Base-by-base conservation (phyloP, 2,113 vertebrate genomes). In the Solea senegalensis region DNA sequence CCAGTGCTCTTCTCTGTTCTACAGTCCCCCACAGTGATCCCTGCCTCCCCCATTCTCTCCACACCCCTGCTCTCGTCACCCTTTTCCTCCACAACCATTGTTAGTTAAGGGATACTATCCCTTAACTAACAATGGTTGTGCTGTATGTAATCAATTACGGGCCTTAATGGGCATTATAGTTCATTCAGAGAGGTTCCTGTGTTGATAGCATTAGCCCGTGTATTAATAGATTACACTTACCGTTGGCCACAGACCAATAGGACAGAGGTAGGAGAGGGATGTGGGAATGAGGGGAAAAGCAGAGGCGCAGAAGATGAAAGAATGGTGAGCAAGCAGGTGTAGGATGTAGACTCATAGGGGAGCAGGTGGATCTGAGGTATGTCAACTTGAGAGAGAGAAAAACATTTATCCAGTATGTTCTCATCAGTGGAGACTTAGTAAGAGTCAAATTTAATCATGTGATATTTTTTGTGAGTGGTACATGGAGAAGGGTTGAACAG, bases 91-190 rank as follows among this genome's bases (percentile, higher is more conserved):
- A 60, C 78, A 78, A 61, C 53, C 61, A 65, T 77, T 65, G 72
- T 85, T 82, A 80, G 82, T 88, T 86, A 83, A 78, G 64, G 68
- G 78, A 74, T 82, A 83, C 21, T 21, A 21, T 21, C 21, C 21
- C 21, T 21, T 21, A 88, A 82, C 72, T 82, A 88, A 91, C 85
- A 21, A 21, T 21, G 21, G 21, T 21, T 21, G 21, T 34, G 34
- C 34, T 76, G 79, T 75, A 80, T 65, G 81, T 76, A 81, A 90
- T 91, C 89, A 86, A 88, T 89, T 84, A 40, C 2, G 50, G 78
- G 87, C 82, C 84, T 86, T 83, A 83, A 74, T 69, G 48, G 69
- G 80, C 49, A 78, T 89, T 76, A 83, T 61, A 26, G 72, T 78
- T 82, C 76, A 88, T 79, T 87, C 86, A 77, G 75, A 61, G 59